Evolutionary conservation across 2,797 vertebrate genomes (phyloP).

Genomic region (Champsocephalus gunnari): DNA sequence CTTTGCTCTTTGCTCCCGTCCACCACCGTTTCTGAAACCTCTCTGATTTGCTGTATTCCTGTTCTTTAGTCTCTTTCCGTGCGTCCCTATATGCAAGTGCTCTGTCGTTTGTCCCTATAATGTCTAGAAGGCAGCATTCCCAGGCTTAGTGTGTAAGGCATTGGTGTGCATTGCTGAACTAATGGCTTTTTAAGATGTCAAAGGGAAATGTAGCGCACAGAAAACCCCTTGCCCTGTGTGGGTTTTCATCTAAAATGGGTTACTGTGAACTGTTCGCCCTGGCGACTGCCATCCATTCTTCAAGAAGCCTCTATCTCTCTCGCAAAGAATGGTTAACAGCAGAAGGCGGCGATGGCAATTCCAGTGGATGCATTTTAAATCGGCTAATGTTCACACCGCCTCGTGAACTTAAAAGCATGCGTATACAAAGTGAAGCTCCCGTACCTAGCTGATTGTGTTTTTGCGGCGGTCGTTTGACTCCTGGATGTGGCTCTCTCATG

Average conservation of each 20-base stretch:
- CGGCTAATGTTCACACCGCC: constrained; percentile 35
- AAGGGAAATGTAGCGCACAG: constrained; percentile 66
- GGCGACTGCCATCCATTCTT: constrained; percentile 57
- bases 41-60: constrained; percentile 44
- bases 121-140: constrained; percentile 66
- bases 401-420: constrained; percentile 28
- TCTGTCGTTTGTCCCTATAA: constrained; percentile 57
- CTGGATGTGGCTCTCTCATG: constrained; percentile 14
- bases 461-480: constrained; percentile 23
- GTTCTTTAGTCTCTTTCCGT: constrained; percentile 38
- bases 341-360: constrained; percentile 42
- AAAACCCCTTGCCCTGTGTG: constrained; percentile 61
- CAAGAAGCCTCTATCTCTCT: constrained; percentile 28
- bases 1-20: constrained; percentile 7
- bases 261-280: constrained; percentile 57
- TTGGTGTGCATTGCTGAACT: constrained; percentile 77
- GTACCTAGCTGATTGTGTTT: constrained; percentile 18
- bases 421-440: constrained; percentile 25
- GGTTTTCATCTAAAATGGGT: constrained; percentile 68
- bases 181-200: constrained; percentile 82
- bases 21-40: neutral
- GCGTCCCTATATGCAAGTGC: constrained; percentile 45
- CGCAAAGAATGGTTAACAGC: constrained; percentile 38
- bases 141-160: constrained; percentile 67
- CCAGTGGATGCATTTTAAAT: constrained; percentile 59